A percentile compares a stretch with the other conserved stretches of the same genome.
Conservation (phyloP, 1,140 invertebrate genomes). For the Aphelinus atriplicis region DNA sequence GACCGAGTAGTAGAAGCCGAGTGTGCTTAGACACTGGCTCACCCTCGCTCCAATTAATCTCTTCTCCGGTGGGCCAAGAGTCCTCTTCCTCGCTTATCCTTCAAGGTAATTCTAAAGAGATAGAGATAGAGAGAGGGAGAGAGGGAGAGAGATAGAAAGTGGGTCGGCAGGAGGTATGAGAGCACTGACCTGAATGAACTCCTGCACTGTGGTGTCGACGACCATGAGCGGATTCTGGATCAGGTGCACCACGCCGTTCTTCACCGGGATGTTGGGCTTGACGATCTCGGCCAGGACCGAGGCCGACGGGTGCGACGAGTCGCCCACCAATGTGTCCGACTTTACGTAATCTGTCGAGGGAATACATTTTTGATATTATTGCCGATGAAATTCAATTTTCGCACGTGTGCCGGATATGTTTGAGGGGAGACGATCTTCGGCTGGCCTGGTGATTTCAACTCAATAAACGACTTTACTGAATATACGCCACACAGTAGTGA, state of each 20-base stretch:
- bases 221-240: slow-evolving; percentile 91
- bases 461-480: too few relatives aligned
- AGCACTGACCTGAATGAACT: slow-evolving; percentile 83
- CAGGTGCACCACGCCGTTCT: slow-evolving; percentile 91
- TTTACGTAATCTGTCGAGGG: slow-evolving; percentile 83
- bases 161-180: background rate
- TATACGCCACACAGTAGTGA: background rate
- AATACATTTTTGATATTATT: slow-evolving; percentile 11
- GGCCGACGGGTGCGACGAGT: slow-evolving; percentile 78
- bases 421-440: too few relatives aligned
- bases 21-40: background rate
- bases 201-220: slow-evolving; percentile 83
- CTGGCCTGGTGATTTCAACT: too few relatives aligned
- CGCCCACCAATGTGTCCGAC: slow-evolving; percentile 84
- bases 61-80: background rate
- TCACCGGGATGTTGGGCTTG: slow-evolving; percentile 90
- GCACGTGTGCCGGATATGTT: too few relatives aligned
- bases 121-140: background rate
- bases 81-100: too few relatives aligned
- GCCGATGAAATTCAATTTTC: too few relatives aligned
- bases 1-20: slow-evolving; percentile 10
- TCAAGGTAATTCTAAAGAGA: background rate
- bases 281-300: slow-evolving; percentile 88
- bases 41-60: background rate
- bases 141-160: background rate